Conservation (phyloP, 2,113 vertebrate species). For the Todiramphus chloris region DNA sequence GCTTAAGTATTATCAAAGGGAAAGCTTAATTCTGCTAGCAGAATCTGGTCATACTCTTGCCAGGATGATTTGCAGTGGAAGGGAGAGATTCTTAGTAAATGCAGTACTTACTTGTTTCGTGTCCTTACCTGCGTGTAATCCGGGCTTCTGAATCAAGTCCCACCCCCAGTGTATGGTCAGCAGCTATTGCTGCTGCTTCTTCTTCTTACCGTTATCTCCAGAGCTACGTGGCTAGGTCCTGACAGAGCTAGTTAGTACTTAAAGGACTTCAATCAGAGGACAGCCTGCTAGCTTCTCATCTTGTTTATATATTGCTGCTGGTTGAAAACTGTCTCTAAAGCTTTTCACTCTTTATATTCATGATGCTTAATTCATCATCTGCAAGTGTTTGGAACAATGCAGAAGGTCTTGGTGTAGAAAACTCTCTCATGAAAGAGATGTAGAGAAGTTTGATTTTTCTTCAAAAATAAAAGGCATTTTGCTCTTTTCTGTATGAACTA, state of each 20-base stretch:
- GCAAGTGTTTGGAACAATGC: not conserved
- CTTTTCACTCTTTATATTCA: not conserved
- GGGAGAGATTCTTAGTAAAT: not conserved
- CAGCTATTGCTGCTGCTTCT: not conserved
- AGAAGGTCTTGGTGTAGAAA: not conserved
- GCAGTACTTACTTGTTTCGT: constrained; percentile 69
- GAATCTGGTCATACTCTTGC: not conserved
- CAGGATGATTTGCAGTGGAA: not conserved
- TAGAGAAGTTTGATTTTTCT: not conserved
- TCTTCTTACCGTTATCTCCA: not conserved
- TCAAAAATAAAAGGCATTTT: not conserved
- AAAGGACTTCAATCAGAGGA: not conserved
- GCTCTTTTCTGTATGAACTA: not conserved
- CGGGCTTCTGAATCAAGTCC: not conserved
- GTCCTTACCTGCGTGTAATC: constrained; percentile 22
- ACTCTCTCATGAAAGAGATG: not conserved
- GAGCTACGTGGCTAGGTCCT: not conserved
- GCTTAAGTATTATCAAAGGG: not conserved
- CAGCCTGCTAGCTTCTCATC: not conserved
- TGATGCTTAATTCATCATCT: not conserved
- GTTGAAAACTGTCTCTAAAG: not conserved
- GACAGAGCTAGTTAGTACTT: not conserved
- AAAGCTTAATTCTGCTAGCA: not conserved
- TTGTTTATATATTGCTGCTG: not conserved
- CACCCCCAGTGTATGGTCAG: not conserved